phyloP scores from a whole-genome alignment of 92 coral and sea anemone species.

The Galaxea fascicularis region DNA sequence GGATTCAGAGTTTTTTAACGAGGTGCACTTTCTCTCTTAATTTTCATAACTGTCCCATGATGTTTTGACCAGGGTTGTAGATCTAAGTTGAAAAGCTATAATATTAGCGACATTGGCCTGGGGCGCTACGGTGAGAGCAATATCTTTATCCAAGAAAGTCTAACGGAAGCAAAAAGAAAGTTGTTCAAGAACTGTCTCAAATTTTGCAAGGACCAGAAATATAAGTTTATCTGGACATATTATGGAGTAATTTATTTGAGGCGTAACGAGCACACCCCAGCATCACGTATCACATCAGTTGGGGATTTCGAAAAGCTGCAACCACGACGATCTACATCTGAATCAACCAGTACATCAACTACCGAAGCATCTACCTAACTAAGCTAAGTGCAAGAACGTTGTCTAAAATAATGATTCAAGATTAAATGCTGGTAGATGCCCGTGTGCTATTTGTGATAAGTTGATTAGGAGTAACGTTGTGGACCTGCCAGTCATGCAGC shows the following conservation, averaged over 20 bases:
- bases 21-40: too few species aligned
- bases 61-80: too few species aligned
- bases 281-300: background rate
- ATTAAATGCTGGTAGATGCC: constrained; percentile 39
- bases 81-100: constrained; percentile 21
- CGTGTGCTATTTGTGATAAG: constrained; percentile 29
- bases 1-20: too few species aligned
- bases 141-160: constrained; percentile 36
- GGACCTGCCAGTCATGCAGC: constrained; percentile 46
- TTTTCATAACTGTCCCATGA: too few species aligned
- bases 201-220: background rate
- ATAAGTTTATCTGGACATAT: constrained; percentile 1
- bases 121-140: constrained; percentile 26
- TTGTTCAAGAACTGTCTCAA: background rate
- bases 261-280: background rate
- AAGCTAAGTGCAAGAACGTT: background rate
- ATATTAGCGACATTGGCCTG: constrained; percentile 27
- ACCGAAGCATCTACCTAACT: background rate
- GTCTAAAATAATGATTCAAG: background rate
- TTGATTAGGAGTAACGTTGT: constrained; percentile 45
- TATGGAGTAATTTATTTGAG: background rate
- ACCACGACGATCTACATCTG: constrained; percentile 14
- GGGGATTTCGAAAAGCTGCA: background rate
- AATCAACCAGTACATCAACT: constrained; percentile 14
- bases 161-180: too few species aligned